A percentile compares a stretch with the other conserved stretches of the same genome.
phyloP scores from a whole-genome alignment of 2,797 vertebrate species.

The Melanotaenia parkinsoni region DNA sequence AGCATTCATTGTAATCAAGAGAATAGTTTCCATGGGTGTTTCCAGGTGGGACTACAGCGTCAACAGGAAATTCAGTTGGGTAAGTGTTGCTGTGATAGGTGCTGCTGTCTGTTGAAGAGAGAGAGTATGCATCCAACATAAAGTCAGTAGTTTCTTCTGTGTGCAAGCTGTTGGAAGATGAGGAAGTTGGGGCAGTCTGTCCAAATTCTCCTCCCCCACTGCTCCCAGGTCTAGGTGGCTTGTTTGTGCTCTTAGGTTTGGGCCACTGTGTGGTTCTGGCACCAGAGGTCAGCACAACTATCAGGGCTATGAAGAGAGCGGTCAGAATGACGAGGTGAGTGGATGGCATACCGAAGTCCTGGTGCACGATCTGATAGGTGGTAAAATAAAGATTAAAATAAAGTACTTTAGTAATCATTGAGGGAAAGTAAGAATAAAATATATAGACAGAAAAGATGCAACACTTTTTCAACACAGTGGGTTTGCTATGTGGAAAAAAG shows the following conservation, averaged over 20 bases:
- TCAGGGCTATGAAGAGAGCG: slow-evolving; percentile 59
- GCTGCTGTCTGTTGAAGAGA: slow-evolving; percentile 78
- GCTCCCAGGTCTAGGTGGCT: slow-evolving; percentile 67
- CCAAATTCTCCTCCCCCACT: slow-evolving; percentile 39
- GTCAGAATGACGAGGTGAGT: slow-evolving; percentile 57
- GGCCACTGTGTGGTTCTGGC: slow-evolving; percentile 84
- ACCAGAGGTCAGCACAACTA: slow-evolving; percentile 52
- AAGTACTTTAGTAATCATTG: background rate
- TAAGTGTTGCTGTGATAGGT: slow-evolving; percentile 76
- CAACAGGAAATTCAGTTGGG: slow-evolving; percentile 75
- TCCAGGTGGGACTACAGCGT: slow-evolving; percentile 67
- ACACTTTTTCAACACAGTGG: background rate
- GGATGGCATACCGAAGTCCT: slow-evolving; percentile 63
- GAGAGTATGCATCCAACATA: slow-evolving; percentile 70
- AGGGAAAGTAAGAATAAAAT: background rate
- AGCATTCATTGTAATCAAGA: slow-evolving; percentile 88
- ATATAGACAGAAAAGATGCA: background rate
- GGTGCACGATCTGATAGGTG: slow-evolving; percentile 24
- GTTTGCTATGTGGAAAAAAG: background rate
- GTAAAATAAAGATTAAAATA: background rate
- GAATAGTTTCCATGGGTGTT: slow-evolving; percentile 84
- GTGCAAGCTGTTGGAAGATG: slow-evolving; percentile 54
- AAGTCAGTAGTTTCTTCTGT: slow-evolving; percentile 79
- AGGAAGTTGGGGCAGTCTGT: slow-evolving; percentile 61
- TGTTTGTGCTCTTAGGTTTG: slow-evolving; percentile 86